A percentile compares a stretch with the other conserved stretches of the same genome.
Evolutionary conservation across 1,140 invertebrate genomes (phyloP).

Genomic region (Mercenaria mercenaria): DNA sequence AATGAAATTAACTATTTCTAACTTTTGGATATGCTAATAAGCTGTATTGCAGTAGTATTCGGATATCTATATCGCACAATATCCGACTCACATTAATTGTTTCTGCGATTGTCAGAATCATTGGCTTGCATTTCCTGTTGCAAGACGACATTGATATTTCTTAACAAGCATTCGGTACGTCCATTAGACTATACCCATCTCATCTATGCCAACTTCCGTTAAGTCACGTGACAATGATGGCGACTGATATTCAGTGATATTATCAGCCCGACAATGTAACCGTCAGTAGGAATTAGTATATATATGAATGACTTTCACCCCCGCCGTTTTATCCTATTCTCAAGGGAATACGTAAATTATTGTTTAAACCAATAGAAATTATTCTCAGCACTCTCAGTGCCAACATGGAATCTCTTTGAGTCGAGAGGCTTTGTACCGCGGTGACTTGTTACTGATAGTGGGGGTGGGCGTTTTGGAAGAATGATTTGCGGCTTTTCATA

Average conservation of each 20-base stretch:
- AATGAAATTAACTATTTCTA: too few species aligned
- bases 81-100: too few species aligned
- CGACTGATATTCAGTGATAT: slow-evolving; percentile 52
- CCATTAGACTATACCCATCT: slow-evolving; percentile 47
- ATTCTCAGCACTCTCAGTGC: slow-evolving; percentile 18
- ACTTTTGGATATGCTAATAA: too few species aligned
- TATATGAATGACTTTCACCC: background rate
- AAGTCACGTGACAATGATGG: slow-evolving; percentile 50
- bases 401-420: slow-evolving; percentile 24
- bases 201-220: slow-evolving; percentile 56
- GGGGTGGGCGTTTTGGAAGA: background rate
- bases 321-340: background rate
- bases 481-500: background rate
- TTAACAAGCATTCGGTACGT: slow-evolving; percentile 34
- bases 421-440: background rate
- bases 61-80: too few species aligned
- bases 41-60: too few species aligned
- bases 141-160: slow-evolving; percentile 45
- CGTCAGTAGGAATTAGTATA: slow-evolving; percentile 25
- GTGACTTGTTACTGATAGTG: background rate
- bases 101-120: background rate
- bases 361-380: slow-evolving; percentile 10
- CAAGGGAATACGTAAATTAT: background rate
- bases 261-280: slow-evolving; percentile 14
- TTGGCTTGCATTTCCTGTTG: slow-evolving; percentile 11